Base-by-base conservation (phyloP, 1,140 invertebrate species). In the Conopomorpha cramerella region DNA sequence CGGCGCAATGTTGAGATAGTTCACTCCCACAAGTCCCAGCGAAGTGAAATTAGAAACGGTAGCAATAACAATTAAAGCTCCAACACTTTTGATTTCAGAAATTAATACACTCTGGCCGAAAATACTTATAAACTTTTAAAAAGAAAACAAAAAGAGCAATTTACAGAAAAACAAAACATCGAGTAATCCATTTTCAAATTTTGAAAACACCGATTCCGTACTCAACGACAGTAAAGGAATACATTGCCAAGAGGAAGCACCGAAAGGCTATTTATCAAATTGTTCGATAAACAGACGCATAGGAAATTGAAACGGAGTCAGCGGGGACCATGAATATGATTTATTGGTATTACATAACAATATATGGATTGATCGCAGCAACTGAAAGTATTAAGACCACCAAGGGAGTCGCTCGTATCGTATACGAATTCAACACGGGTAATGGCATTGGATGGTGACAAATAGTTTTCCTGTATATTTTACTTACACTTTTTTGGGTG, bases 231-330 rank as follows among this genome's bases (percentile, higher is more conserved):
- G 52, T 57, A 54, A 29, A 29, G 4, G 13, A 29, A 29, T 29
- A 10, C 10, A 10, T 7, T 11, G 28, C 11, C 6, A 4, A 7
- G 28, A 51, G 36, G 46, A 44, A 16, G 51, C 62, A 51, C 40
- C n/a, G 37, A 34, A 51, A 45, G 54, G 70, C 55, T 66, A 70
- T 74, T 66, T 70, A 70, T 74, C 66, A 71, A 71, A 55, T 62
- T 46, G 50, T 54, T 57, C 64, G 61, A 67, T 71, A 74, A 74
- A 67, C 65, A 60, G 58, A 54, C 8, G 13, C 30, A 58, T 56
- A 59, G 65, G 63, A 74, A 74, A 74, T 74, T 74, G 70, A 70
- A 74, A 58, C 54, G 48, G 52, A 68, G 61, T 73, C 65, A 66
- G 61, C 51, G 49, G 58, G 53, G 61, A 61, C 55, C 53, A 58